phyloP scores from a whole-genome alignment of 1,140 invertebrate genomes.

The Proales similis region DNA sequence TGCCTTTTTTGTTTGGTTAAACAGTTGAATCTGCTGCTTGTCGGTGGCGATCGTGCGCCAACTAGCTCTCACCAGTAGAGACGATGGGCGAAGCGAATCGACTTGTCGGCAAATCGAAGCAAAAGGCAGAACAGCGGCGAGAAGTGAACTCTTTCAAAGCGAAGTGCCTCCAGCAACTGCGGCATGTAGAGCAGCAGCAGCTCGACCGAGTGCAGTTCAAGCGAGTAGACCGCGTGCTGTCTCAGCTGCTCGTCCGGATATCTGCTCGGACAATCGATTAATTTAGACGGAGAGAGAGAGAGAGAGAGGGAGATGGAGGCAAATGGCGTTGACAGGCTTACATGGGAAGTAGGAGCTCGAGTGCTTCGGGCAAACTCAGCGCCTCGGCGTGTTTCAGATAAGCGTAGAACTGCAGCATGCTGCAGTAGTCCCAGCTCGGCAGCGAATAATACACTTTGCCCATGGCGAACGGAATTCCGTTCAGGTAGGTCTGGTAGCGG shows the following conservation, averaged over 20 bases:
- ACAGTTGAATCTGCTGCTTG: no score
- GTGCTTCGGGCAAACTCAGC: slow-evolving; percentile 4
- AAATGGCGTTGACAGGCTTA: no score
- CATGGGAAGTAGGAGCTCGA: slow-evolving; percentile 17
- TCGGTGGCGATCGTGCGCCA: no score
- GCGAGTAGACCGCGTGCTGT: background rate
- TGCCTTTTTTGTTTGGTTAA: no score
- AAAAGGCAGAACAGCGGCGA: slow-evolving; percentile 1
- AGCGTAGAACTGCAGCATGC: slow-evolving; percentile 34
- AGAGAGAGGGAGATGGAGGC: no score
- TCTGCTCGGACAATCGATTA: no score
- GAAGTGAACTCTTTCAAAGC: slow-evolving; percentile 11
- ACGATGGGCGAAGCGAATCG: slow-evolving; percentile 10
- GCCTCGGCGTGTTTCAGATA: slow-evolving; percentile 20
- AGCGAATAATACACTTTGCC: slow-evolving; percentile 23
- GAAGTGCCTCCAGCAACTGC: slow-evolving; percentile 17
- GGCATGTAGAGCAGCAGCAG: slow-evolving; percentile 10
- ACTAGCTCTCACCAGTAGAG: no score
- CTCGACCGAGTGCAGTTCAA: slow-evolving; percentile 3
- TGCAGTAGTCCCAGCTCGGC: slow-evolving; percentile 18
- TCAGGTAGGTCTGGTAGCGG: slow-evolving; percentile 3
- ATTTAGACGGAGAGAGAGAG: no score
- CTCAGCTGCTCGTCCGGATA: slow-evolving; percentile 18
- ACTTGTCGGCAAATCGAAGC: background rate
- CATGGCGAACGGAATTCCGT: slow-evolving; percentile 27